Evolutionary conservation across 1,140 invertebrate genomes (phyloP).

Genomic region (Periplaneta americana): DNA sequence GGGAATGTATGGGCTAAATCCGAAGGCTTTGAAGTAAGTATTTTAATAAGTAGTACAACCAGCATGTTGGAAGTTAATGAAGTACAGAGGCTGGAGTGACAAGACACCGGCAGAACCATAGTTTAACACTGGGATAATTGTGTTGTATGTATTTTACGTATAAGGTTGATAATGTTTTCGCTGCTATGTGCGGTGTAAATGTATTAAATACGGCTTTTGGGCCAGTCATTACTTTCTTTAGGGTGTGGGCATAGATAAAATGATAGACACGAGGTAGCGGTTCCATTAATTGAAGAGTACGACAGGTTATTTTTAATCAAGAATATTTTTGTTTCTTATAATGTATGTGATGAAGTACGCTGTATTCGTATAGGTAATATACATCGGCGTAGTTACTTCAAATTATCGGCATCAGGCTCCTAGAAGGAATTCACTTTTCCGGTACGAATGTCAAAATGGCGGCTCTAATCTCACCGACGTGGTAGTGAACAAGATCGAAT

Average conservation of each 20-base stretch:
- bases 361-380: neutral
- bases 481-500: neutral
- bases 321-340: neutral
- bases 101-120: neutral
- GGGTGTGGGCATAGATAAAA: neutral
- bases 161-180: neutral
- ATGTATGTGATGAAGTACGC: neutral
- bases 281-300: neutral
- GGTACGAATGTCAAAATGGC: conserved; percentile 43
- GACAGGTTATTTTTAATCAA: neutral
- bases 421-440: conserved; percentile 30
- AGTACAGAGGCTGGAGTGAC: neutral
- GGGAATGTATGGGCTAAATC: conserved; percentile 94
- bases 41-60: conserved; percentile 1
- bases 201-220: neutral
- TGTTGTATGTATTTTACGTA: neutral
- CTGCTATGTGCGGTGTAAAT: neutral
- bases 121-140: no score
- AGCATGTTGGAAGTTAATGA: neutral
- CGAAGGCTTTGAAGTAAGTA: conserved; percentile 86
- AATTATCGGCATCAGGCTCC: neutral
- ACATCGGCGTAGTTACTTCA: neutral
- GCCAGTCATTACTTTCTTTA: neutral
- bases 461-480: conserved; percentile 15
- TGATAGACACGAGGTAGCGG: neutral